These are phyloP conservation scores for Daphoenositta chrysoptera DNA, from an alignment of 2,113 vertebrate species.

Conservation along the genomic window DNA sequence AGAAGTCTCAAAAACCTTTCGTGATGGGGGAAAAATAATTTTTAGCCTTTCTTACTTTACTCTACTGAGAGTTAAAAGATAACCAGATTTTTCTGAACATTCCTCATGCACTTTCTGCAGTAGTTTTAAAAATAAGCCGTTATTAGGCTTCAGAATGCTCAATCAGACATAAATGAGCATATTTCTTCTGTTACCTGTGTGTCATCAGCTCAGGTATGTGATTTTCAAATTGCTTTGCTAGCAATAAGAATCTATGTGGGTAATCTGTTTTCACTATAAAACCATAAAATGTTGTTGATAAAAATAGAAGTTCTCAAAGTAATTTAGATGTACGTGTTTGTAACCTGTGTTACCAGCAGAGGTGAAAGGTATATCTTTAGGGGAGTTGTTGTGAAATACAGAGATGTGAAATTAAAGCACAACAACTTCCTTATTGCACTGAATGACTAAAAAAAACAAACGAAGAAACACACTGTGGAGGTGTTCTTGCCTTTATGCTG, in stretches of 20 bases:
- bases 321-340: background rate
- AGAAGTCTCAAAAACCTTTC: background rate
- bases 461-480: background rate
- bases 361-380: background rate
- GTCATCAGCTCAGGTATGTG: background rate
- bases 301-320: background rate
- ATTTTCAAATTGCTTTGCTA: background rate
- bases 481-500: background rate
- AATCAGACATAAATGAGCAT: background rate
- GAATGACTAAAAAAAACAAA: background rate
- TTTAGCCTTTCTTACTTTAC: background rate
- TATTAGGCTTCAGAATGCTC: background rate
- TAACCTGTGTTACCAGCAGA: background rate
- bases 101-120: background rate
- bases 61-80: background rate
- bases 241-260: background rate
- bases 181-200: background rate
- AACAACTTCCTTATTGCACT: slow-evolving; percentile 6
- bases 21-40: accelerated
- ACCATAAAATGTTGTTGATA: background rate
- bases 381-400: background rate
- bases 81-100: background rate
- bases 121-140: background rate
- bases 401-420: background rate
- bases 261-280: background rate